Conservation (phyloP, 92 coral and sea anemone genomes). For the Actinernus sp. region DNA sequence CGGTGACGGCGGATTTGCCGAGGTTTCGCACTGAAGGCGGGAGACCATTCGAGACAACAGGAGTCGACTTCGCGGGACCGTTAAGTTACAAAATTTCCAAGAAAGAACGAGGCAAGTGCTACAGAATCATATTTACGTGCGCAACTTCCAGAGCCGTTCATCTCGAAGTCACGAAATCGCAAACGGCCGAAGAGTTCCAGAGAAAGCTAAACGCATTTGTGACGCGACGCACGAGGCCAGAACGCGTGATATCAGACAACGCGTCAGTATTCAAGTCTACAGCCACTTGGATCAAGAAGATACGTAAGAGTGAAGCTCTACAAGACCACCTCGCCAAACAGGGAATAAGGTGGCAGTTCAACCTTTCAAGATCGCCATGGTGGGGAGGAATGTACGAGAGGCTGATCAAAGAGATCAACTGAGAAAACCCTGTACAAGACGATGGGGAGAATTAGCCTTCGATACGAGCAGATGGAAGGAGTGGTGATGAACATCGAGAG, state of each 20-base stretch:
- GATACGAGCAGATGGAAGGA: slow-evolving; percentile 43
- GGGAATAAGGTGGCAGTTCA: slow-evolving; percentile 54
- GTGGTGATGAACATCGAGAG: slow-evolving; percentile 60
- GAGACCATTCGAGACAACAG: slow-evolving; percentile 21
- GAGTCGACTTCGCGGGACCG: slow-evolving; percentile 69
- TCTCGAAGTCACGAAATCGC: slow-evolving; percentile 67
- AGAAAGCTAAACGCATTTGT: slow-evolving; percentile 36
- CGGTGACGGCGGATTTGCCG: slow-evolving; percentile 30
- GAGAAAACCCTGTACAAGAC: slow-evolving; percentile 68
- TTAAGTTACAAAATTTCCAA: slow-evolving; percentile 55
- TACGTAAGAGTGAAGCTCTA: slow-evolving; percentile 45
- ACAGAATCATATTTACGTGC: slow-evolving; percentile 46
- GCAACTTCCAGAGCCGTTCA: no score
- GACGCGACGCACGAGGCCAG: slow-evolving; percentile 45
- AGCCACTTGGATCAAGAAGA: slow-evolving; percentile 52
- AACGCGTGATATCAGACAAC: slow-evolving; percentile 50
- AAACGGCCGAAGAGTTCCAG: slow-evolving; percentile 68
- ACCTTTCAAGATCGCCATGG: slow-evolving; percentile 53
- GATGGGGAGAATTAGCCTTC: slow-evolving; percentile 39
- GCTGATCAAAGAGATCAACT: no score
- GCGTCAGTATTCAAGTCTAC: slow-evolving; percentile 46
- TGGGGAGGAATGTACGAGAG: slow-evolving; percentile 78
- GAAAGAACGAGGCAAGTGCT: slow-evolving; percentile 46
- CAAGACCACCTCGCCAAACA: slow-evolving; percentile 45
- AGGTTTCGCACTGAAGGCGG: slow-evolving; percentile 5